Evolutionary conservation across 1,140 invertebrate species (phyloP).

Genomic region (Eupeodes corollae): DNA sequence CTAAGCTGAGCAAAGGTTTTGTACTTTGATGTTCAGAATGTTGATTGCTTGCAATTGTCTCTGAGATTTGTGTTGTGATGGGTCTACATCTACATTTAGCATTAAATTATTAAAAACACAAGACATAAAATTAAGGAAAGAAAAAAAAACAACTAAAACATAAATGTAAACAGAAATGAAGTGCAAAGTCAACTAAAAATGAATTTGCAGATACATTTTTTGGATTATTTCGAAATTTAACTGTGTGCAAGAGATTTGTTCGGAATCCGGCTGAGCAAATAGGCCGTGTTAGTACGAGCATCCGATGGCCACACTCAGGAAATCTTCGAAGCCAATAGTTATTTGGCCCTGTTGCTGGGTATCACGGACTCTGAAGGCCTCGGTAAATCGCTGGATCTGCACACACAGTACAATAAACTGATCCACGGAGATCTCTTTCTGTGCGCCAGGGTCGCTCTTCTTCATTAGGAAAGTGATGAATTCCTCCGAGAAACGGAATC

Average conservation of each 20-base stretch:
- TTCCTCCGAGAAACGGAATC: conserved; percentile 69
- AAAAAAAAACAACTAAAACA: background rate
- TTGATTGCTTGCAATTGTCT: too few species aligned
- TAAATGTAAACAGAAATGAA: background rate
- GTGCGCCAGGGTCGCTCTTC: conserved; percentile 50
- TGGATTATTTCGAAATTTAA: too few species aligned
- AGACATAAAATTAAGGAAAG: too few species aligned
- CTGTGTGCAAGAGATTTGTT: too few species aligned
- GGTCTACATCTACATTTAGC: too few species aligned
- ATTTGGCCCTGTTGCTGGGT: conserved; percentile 62
- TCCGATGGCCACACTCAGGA: conserved; percentile 60
- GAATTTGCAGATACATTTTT: too few species aligned
- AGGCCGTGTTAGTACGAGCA: conserved; percentile 45
- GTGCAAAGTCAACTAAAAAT: too few species aligned
- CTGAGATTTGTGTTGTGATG: too few species aligned
- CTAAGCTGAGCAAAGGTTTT: too few species aligned
- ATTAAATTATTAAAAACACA: too few species aligned
- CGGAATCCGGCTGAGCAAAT: too few species aligned
- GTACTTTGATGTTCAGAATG: too few species aligned
- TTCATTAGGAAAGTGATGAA: conserved; percentile 63
- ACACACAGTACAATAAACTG: conserved; percentile 81
- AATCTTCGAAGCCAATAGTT: conserved; percentile 76
- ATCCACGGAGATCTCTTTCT: conserved; percentile 64
- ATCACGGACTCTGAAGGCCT: conserved; percentile 67
- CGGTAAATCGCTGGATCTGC: conserved; percentile 74